These are phyloP conservation scores for Xenopus laevis DNA, from an alignment of 2,113 vertebrate species.

Conservation along the genomic window DNA sequence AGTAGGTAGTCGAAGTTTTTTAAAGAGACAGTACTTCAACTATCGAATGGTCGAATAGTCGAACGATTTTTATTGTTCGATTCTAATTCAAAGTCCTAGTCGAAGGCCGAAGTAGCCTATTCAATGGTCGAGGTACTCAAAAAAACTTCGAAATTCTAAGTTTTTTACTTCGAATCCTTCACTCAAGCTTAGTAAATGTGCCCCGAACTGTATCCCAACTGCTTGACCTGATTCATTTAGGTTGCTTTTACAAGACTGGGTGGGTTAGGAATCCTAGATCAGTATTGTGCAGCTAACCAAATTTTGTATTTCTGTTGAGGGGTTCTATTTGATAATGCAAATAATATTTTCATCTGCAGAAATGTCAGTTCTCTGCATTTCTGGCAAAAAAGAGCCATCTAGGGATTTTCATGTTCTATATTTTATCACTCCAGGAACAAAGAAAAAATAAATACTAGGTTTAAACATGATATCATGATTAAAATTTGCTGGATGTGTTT, in stretches of 20 bases:
- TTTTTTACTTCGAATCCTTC: too few species aligned
- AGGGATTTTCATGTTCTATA: conserved; percentile 20
- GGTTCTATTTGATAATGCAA: neutral
- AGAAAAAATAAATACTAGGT: conserved; percentile 35
- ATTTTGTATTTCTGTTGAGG: neutral
- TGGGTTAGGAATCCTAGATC: conserved; percentile 6
- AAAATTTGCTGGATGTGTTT: neutral
- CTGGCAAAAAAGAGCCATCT: neutral
- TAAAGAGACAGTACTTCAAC: too few species aligned
- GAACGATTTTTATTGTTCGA: too few species aligned
- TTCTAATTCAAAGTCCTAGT: too few species aligned
- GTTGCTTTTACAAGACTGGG: neutral
- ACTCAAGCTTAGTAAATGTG: too few species aligned
- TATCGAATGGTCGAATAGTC: too few species aligned
- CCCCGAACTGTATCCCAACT: too few species aligned
- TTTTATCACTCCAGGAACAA: conserved; percentile 16
- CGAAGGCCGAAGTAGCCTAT: too few species aligned
- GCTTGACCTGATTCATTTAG: neutral
- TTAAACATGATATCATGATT: conserved; percentile 22
- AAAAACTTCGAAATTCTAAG: too few species aligned
- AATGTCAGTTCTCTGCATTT: conserved; percentile 6
- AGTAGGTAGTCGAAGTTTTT: too few species aligned
- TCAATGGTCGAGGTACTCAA: too few species aligned
- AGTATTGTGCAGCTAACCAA: too few species aligned
- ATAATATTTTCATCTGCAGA: neutral